Conservation (phyloP, 2,888 invertebrate genomes). For the Troides aeacus region DNA sequence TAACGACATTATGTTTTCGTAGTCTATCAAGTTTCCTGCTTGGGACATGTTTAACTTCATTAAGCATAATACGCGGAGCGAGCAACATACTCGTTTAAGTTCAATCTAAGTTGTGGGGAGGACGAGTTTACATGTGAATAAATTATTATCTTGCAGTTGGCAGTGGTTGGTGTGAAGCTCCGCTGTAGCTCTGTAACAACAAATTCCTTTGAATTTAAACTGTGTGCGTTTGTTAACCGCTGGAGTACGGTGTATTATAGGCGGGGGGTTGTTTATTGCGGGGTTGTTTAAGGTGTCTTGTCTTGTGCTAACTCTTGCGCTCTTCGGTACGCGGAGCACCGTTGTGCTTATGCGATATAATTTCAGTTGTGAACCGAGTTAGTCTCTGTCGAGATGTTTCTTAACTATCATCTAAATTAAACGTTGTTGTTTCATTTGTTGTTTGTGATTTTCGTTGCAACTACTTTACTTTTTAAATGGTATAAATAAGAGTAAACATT, state of each 20-base stretch:
- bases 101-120: slow-evolving; percentile 76
- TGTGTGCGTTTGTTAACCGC: slow-evolving; percentile 36
- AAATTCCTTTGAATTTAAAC: slow-evolving; percentile 37
- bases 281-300: slow-evolving; percentile 14
- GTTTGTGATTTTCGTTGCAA: not conserved
- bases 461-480: not conserved
- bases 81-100: slow-evolving; percentile 78
- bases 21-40: slow-evolving; percentile 59
- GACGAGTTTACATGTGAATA: slow-evolving; percentile 76
- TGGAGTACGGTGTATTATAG: not conserved
- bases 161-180: slow-evolving; percentile 52
- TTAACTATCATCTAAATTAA: slow-evolving; percentile 5
- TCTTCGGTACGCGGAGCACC: slow-evolving; percentile 7
- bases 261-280: slow-evolving; percentile 18
- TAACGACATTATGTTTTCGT: slow-evolving; percentile 48
- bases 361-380: slow-evolving; percentile 15
- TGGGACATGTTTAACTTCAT: slow-evolving; percentile 77
- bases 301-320: slow-evolving; percentile 9
- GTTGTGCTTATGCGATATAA: slow-evolving; percentile 14
- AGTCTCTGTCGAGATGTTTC: slow-evolving; percentile 10
- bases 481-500: not conserved
- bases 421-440: slow-evolving; percentile 6
- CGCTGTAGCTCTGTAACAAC: slow-evolving; percentile 35
- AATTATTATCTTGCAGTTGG: slow-evolving; percentile 72
- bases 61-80: slow-evolving; percentile 71